Percentiles rank a stretch among this genome's conserved stretches.
Evolutionary conservation across 1,140 invertebrate genomes (phyloP).

Genomic region (Drosophila persimilis): DNA sequence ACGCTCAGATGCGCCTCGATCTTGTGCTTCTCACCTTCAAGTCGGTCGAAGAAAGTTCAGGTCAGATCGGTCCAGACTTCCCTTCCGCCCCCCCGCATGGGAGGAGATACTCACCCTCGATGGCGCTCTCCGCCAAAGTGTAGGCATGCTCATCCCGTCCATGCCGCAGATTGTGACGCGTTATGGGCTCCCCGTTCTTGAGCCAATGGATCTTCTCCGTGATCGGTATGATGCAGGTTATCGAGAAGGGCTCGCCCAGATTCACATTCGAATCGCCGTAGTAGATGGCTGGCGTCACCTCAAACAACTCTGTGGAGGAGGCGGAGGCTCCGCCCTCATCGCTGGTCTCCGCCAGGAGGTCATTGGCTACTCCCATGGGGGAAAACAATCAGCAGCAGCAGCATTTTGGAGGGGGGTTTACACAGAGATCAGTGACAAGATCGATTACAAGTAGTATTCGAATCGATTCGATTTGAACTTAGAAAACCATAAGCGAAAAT

Average conservation of each 20-base stretch:
- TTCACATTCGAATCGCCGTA: slow-evolving; percentile 75
- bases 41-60: slow-evolving; percentile 12
- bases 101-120: slow-evolving; percentile 76
- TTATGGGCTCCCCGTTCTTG: slow-evolving; percentile 76
- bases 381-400: slow-evolving; percentile 10
- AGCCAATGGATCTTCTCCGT: slow-evolving; percentile 77
- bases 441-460: slow-evolving; percentile 15
- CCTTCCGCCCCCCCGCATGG: background rate
- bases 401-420: background rate
- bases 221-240: slow-evolving; percentile 77
- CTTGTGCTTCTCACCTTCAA: slow-evolving; percentile 78
- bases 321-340: slow-evolving; percentile 14
- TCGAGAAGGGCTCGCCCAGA: slow-evolving; percentile 75
- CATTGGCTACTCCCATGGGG: slow-evolving; percentile 37
- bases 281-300: slow-evolving; percentile 56
- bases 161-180: slow-evolving; percentile 77
- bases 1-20: slow-evolving; percentile 78
- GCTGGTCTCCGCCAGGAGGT: slow-evolving; percentile 33
- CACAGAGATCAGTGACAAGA: slow-evolving; percentile 11
- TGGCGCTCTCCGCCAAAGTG: slow-evolving; percentile 57
- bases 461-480: slow-evolving; percentile 21
- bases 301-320: slow-evolving; percentile 53
- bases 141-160: slow-evolving; percentile 77
- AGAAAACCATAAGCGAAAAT: slow-evolving; percentile 26
- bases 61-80: background rate